Evolutionary conservation across 1,140 invertebrate genomes (phyloP), one percentile per base, ranked within the genome.

Genomic region (Bombus picipes): DNA sequence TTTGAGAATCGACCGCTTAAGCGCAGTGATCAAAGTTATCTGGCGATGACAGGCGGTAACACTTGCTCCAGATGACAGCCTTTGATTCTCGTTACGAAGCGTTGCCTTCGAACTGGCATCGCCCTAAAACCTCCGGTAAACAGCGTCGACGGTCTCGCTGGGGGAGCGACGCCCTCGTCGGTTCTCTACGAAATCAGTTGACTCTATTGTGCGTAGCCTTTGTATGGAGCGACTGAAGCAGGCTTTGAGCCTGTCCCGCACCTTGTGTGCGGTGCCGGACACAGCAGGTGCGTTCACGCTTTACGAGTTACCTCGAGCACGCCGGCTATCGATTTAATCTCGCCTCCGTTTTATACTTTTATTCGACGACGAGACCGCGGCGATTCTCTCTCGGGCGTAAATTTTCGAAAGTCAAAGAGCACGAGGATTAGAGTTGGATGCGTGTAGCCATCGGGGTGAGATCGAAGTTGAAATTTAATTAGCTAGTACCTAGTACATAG

Each of bases 1-100:
- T 13, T 80, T 25, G 15, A 43, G 57, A 43, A 77, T 83, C 72
- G 37, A 53, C n/a, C 53, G 78, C 43, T 87, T 72, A 65, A 53
- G 34, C 13, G 57, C 41, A 15, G 84, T 77, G 68, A 68, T 57
- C 74, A 68, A 76, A 75, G 65, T 79, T 91, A 85, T 68, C 91
- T 91, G 90, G 66, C 71, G 57, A 88, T 91, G 90, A 91, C 91
- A 90, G 90, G 86, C 47, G 59, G 91, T 82, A 88, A 89, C 89
- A 88, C 89, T 91, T 81, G 91, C 85, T 70, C 72, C 43, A 77
- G 84, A 89, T 89, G 87, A 91, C 90, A 85, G 83, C 81, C 91
- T 92, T 92, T 92, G 91, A 92, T 88, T 89, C 59, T 34, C 71
- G 74, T 57, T 81, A 86, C 89, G 89, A 84, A 78, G 74, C 76